Conservation (phyloP, 2,113 vertebrate species). For the Chloebia gouldiae region DNA sequence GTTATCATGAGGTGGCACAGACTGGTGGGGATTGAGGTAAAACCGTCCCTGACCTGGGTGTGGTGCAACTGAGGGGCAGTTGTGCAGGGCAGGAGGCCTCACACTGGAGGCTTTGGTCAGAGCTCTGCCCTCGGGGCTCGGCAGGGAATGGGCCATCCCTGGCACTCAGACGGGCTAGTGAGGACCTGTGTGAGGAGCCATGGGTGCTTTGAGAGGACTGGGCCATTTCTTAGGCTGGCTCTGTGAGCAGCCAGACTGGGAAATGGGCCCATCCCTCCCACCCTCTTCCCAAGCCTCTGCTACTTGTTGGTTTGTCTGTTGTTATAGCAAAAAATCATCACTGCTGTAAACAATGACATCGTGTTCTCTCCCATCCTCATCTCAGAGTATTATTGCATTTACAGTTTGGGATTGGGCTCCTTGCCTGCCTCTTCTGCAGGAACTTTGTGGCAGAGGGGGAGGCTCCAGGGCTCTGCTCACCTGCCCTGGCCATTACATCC, state of each 20-base stretch:
- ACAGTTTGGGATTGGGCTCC: not conserved
- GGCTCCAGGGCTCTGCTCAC: not conserved
- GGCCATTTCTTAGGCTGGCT: not conserved
- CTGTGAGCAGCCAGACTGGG: not conserved
- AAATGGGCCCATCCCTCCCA: not conserved
- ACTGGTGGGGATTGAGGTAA: not conserved
- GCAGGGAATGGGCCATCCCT: not conserved
- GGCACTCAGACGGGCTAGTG: not conserved
- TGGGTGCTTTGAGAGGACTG: not conserved
- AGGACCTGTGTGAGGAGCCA: not conserved
- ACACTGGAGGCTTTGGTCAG: not conserved
- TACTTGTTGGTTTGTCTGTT: slow-evolving; percentile 11
- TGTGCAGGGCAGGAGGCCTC: not conserved
- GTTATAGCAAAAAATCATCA: not conserved
- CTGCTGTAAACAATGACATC: not conserved
- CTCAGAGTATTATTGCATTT: not conserved
- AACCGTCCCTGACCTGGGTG: not conserved
- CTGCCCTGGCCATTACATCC: not conserved
- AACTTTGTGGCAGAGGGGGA: not conserved
- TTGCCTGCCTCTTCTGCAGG: not conserved
- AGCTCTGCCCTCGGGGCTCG: not conserved
- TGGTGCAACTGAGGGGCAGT: not conserved
- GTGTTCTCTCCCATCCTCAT: not conserved
- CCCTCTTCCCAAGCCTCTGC: not conserved
- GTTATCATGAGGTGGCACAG: not conserved